Evolutionary conservation across 2,113 vertebrate species (phyloP).

Genomic region (Ovibos moschatus): DNA sequence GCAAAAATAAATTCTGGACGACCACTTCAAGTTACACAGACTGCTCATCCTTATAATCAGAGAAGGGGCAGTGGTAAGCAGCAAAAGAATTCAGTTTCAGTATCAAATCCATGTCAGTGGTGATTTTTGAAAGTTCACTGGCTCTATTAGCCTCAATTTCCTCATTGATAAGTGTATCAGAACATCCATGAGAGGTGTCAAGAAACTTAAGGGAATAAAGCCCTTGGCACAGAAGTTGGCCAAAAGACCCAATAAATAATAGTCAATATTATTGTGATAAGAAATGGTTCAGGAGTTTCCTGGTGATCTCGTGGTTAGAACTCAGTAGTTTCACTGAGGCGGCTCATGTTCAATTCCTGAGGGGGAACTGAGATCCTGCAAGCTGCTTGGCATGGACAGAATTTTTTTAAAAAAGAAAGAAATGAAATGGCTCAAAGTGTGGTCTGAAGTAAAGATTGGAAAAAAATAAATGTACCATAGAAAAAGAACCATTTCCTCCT

Average conservation of each 20-base stretch:
- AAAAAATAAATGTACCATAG: background rate
- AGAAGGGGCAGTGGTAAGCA: background rate
- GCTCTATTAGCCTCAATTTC: background rate
- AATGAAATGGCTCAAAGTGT: background rate
- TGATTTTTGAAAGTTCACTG: background rate
- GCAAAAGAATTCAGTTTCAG: background rate
- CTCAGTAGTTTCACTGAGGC: background rate
- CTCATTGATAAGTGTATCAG: background rate
- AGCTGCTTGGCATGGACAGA: background rate
- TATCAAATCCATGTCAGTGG: background rate
- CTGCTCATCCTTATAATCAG: constrained; percentile 26
- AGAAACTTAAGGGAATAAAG: background rate
- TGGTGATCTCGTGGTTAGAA: background rate
- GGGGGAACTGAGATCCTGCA: background rate
- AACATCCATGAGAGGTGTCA: background rate
- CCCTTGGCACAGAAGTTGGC: background rate
- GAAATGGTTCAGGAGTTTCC: background rate
- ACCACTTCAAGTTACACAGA: constrained; percentile 7
- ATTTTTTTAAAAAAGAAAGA: background rate
- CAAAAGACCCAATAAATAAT: background rate
- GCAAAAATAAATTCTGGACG: constrained; percentile 28
- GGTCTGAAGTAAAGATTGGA: background rate
- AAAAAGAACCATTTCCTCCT: background rate
- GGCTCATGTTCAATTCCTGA: background rate
- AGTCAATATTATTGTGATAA: background rate